These are phyloP conservation scores for Drosophila austrosaltans DNA, from an alignment of 2,888 invertebrate species.

Conservation along the genomic window DNA sequence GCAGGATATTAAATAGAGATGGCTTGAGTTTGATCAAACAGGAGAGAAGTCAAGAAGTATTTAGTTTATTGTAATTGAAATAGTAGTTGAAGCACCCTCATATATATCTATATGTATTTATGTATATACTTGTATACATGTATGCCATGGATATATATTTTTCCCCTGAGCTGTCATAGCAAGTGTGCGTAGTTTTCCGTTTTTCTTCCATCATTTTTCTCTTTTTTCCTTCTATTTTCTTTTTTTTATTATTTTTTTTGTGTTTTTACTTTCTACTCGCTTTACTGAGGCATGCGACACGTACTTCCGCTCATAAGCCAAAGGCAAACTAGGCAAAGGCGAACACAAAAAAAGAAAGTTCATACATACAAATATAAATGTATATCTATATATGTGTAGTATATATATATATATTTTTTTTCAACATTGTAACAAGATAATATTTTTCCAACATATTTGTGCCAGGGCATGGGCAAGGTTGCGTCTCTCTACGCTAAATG, in stretches of 20 bases:
- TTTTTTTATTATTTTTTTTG: constrained; percentile 10
- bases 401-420: constrained; percentile 25
- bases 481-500: constrained; percentile 59
- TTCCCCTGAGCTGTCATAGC: constrained; percentile 38
- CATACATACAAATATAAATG: background rate
- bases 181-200: constrained; percentile 49
- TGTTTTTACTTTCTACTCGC: constrained; percentile 10
- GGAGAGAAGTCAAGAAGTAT: background rate
- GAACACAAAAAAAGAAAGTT: constrained; percentile 34
- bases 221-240: background rate
- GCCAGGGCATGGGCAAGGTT: constrained; percentile 31
- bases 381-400: background rate
- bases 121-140: background rate
- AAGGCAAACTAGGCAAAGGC: constrained; percentile 58
- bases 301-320: constrained; percentile 75
- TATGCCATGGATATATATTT: constrained; percentile 30
- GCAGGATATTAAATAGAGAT: too few relatives aligned
- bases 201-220: constrained; percentile 19
- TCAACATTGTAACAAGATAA: constrained; percentile 74
- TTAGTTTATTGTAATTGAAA: background rate
- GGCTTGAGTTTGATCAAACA: background rate
- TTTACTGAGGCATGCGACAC: constrained; percentile 56
- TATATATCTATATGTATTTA: background rate
- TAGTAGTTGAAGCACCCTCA: background rate
- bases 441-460: constrained; percentile 74